These are phyloP conservation scores for Galerucella nymphaeae DNA, from an alignment of 2,888 invertebrate genomes.

Conservation along the genomic window DNA sequence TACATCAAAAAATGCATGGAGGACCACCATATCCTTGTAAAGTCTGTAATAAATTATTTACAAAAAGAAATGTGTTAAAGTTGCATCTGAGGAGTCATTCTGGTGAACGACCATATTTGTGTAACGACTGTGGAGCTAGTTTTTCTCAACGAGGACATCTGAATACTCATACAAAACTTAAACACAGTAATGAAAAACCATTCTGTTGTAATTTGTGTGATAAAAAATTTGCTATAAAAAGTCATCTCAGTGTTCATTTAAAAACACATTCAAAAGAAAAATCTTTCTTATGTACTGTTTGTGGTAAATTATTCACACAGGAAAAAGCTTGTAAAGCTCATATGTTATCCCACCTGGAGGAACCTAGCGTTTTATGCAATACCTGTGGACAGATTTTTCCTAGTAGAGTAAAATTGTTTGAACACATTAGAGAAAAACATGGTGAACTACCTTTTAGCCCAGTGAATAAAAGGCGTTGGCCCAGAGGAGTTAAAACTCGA, in stretches of 20 bases:
- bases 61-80: constrained; percentile 20
- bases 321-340: constrained; percentile 15
- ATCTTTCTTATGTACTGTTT: constrained; percentile 9
- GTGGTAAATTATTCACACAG: constrained; percentile 9
- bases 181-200: constrained; percentile 15
- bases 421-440: constrained; percentile 16
- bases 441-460: constrained; percentile 12
- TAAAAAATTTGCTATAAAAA: constrained; percentile 21
- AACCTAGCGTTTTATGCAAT: constrained; percentile 11
- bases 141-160: constrained; percentile 16
- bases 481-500: constrained; percentile 12
- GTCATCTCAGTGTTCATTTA: constrained; percentile 5
- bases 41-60: constrained; percentile 7
- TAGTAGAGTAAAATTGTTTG: constrained; percentile 7
- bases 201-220: constrained; percentile 6
- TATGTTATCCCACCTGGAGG: constrained; percentile 7
- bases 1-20: constrained; percentile 16
- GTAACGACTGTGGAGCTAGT: constrained; percentile 10
- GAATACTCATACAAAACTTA: constrained; percentile 14
- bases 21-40: constrained; percentile 6
- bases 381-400: constrained; percentile 11
- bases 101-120: constrained; percentile 18
- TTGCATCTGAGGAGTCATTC: constrained; percentile 11
- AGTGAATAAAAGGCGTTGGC: constrained; percentile 10
- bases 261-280: constrained; percentile 15